Percentiles rank a stretch among this genome's conserved stretches.
phyloP scores from a whole-genome alignment of 35 echinoderm and acorn worm genomes.

The Amphiura filiformis region DNA sequence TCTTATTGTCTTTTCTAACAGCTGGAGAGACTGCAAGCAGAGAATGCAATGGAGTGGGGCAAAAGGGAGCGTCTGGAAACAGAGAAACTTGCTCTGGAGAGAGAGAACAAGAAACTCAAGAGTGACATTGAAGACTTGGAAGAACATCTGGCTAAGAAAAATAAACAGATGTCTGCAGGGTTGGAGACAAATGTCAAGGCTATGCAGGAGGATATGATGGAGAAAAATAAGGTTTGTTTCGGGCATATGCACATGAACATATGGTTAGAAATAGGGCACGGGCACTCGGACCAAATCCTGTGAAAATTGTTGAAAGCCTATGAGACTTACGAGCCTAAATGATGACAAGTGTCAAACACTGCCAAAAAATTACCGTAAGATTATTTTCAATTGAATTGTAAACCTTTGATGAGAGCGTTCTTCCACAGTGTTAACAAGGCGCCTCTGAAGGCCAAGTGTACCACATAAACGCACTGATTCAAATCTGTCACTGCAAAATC shows the following conservation, averaged over 20 bases:
- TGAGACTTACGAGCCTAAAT: neutral
- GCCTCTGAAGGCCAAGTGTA: no score
- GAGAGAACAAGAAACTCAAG: conserved; percentile 82
- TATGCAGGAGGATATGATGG: conserved; percentile 62
- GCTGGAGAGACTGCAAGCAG: conserved; percentile 85
- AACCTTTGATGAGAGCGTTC: no score
- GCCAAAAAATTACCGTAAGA: no score
- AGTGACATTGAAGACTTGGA: conserved; percentile 66
- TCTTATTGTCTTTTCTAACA: conserved; percentile 16
- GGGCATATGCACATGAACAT: no score
- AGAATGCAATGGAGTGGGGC: conserved; percentile 91
- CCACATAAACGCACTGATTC: no score
- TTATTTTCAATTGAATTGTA: no score
- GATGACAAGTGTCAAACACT: neutral
- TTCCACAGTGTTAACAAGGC: no score
- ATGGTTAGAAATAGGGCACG: neutral
- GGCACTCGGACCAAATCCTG: neutral
- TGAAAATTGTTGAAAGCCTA: neutral
- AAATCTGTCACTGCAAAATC: no score
- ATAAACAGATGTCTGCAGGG: conserved; percentile 63
- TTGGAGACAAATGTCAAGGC: conserved; percentile 64
- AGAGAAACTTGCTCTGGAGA: conserved; percentile 82
- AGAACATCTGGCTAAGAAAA: conserved; percentile 63
- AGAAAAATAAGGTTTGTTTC: conserved; percentile 75
- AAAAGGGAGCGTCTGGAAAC: conserved; percentile 89